Conservation (phyloP, 2,113 vertebrate genomes). For the Paraplagusia blochii region DNA sequence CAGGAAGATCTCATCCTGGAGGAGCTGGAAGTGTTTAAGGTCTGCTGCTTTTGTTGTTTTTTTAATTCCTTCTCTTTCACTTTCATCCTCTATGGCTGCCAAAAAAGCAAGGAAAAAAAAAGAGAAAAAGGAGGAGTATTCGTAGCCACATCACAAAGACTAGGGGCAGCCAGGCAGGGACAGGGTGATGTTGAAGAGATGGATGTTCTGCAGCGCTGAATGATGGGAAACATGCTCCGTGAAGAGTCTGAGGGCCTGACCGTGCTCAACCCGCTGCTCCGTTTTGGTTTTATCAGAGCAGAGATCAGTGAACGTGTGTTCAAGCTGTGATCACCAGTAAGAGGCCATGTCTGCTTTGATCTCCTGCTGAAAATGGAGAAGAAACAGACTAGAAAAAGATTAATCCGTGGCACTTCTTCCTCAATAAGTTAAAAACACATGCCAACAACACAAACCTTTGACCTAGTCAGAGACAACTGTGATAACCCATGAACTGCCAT, state of each 20-base stretch:
- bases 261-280: background rate
- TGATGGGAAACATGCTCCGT: slow-evolving; percentile 48
- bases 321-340: slow-evolving; percentile 25
- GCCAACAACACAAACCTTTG: background rate
- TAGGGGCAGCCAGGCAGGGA: slow-evolving; percentile 23
- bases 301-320: background rate
- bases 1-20: slow-evolving; percentile 94
- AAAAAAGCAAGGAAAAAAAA: slow-evolving; percentile 42
- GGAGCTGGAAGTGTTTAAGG: slow-evolving; percentile 97
- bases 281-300: slow-evolving; percentile 11
- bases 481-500: background rate
- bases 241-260: background rate
- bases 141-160: slow-evolving; percentile 45
- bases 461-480: background rate
- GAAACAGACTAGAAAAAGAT: background rate
- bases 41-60: slow-evolving; percentile 55
- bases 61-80: background rate
- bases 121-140: background rate
- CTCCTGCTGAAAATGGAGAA: slow-evolving; percentile 7
- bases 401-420: background rate
- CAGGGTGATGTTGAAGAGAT: slow-evolving; percentile 37
- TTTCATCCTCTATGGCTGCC: slow-evolving; percentile 34
- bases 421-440: slow-evolving; percentile 8
- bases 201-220: slow-evolving; percentile 30
- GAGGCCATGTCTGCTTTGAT: slow-evolving; percentile 27